Evolutionary conservation across 2,797 vertebrate species (phyloP), one percentile per base, ranked within the genome.

Genomic region (Melanotaenia trifasciata): DNA sequence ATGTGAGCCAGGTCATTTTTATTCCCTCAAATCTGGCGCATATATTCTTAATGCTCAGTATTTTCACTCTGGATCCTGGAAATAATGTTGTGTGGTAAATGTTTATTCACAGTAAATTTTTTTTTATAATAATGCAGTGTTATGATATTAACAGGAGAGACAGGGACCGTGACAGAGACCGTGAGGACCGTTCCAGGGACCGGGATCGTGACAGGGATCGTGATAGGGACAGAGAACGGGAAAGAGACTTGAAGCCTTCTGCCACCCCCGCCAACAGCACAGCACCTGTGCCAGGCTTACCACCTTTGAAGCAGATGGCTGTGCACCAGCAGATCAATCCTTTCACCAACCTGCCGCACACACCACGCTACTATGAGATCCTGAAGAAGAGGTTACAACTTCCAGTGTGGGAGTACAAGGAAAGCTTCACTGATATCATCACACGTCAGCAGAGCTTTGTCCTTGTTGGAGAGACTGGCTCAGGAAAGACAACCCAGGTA

Each of bases 401-500:
- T 83, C 98, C 98, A 20, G 98, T 99, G 62, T 99, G 97, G 97
- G 98, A 99, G 89, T 99, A 99, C 87, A 98, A 98, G 85, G 98
- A 99, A 80, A 96, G 93, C 61, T 99, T 99, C 92, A 96, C 90
- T 0, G 97, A 99, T 76, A 99, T 99, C 93, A 95, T 99, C 80
- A 93, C 96, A 69, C 96, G 97, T 36, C 94, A 99, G 70, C 98
- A 99, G 89, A 97, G 96, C 63, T 99, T 99, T 89, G 98, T 99
- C 64, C 93, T 99, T 50, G 97, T 99, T 2, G 98, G 98, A 90
- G 98, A 99, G 92, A 99, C 98, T 3, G 98, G 98, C 10, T 99
- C 98, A 80, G 98, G 98, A 70, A 99, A 99, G 92, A 99, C 98
- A 56, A 99, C 98, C 83, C 98, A 99, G 97, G 98, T 99, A 45